Percentiles rank a stretch among this genome's conserved stretches.
Evolutionary conservation across 1,140 invertebrate species (phyloP).

Genomic region (Sycophaga agraensis): DNA sequence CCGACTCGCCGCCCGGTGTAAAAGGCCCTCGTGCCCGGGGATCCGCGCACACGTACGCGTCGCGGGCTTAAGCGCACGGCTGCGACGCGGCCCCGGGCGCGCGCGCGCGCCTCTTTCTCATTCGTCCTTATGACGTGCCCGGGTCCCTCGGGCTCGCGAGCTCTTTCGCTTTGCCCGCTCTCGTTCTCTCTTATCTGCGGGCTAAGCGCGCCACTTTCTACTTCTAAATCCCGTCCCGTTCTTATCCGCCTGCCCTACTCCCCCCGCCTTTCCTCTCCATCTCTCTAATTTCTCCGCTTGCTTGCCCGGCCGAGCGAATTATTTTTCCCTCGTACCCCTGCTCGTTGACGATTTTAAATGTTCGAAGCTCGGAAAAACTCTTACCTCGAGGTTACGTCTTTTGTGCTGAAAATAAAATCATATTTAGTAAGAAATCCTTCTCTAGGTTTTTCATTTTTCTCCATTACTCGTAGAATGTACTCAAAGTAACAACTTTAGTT

Average conservation of each 20-base stretch:
- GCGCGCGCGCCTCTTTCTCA: neutral
- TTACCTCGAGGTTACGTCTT: too few relatives aligned
- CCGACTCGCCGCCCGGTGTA: conserved; percentile 19
- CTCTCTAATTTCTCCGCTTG: too few relatives aligned
- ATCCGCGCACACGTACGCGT: neutral
- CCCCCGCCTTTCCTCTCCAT: conserved; percentile 21
- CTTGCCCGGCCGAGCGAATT: too few relatives aligned
- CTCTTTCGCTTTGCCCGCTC: neutral
- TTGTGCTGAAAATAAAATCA: too few relatives aligned
- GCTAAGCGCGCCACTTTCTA: conserved; percentile 16
- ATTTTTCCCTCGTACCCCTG: too few relatives aligned
- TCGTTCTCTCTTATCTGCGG: conserved; percentile 2
- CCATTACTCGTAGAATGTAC: too few relatives aligned
- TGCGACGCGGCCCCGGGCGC: too few relatives aligned
- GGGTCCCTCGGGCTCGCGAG: neutral
- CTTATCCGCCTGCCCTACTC: conserved; percentile 6
- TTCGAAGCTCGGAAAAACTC: too few relatives aligned
- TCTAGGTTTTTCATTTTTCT: too few relatives aligned
- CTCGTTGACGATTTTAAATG: too few relatives aligned
- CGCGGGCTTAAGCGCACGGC: conserved; percentile 14
- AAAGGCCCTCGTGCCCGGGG: conserved; percentile 9
- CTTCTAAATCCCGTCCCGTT: conserved; percentile 7
- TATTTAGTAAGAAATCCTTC: too few relatives aligned
- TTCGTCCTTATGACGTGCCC: neutral
- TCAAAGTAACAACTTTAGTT: too few relatives aligned